Percentiles rank a stretch among this genome's conserved stretches.
These are phyloP conservation scores for Acanthornis magna DNA, from an alignment of 2,797 vertebrate species.

Conservation along the genomic window DNA sequence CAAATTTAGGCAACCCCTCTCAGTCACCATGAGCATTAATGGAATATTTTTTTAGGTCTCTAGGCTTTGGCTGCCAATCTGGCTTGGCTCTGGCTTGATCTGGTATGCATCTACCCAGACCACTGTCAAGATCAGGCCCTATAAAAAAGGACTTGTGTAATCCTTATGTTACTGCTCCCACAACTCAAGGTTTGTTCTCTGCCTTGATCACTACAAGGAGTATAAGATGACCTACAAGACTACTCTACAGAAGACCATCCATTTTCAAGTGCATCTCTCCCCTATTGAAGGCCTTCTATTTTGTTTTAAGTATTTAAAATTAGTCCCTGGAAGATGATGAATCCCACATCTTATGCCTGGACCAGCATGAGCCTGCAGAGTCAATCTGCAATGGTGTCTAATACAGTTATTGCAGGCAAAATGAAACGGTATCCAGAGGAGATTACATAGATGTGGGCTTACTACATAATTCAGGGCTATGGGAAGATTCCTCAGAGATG, in stretches of 20 bases:
- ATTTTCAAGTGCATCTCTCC: background rate
- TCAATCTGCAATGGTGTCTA: background rate
- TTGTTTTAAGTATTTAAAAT: background rate
- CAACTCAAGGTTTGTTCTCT: background rate
- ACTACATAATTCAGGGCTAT: background rate
- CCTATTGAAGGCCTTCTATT: background rate
- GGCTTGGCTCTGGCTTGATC: background rate
- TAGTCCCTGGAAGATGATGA: background rate
- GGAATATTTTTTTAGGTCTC: background rate
- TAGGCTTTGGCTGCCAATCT: background rate
- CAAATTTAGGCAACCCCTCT: background rate
- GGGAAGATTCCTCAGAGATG: slow-evolving; percentile 1
- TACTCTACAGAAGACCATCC: background rate
- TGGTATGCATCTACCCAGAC: background rate
- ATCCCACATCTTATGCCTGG: background rate
- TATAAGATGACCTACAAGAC: background rate
- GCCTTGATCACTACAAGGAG: background rate
- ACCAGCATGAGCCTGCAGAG: background rate
- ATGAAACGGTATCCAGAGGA: background rate
- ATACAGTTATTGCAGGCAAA: background rate
- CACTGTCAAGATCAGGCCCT: background rate
- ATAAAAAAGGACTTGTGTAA: background rate
- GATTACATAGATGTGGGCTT: background rate
- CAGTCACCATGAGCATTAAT: background rate
- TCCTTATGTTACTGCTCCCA: background rate